Evolutionary conservation across 2,888 invertebrate genomes (phyloP).

Genomic region (Lithophane ornitopus): DNA sequence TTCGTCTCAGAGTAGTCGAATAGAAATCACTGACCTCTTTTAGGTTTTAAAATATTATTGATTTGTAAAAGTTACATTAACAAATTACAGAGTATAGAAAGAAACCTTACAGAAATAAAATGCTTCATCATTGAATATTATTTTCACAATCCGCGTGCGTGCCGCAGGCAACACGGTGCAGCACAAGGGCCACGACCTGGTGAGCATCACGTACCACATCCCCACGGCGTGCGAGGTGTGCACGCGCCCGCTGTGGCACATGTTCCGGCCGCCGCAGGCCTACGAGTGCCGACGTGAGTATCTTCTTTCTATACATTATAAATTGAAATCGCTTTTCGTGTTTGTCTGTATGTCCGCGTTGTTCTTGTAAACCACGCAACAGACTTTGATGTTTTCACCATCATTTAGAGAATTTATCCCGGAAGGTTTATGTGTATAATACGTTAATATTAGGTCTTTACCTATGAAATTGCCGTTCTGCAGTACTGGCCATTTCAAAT

Average conservation of each 20-base stretch:
- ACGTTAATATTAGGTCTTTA: too few relatives aligned
- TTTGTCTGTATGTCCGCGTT: neutral
- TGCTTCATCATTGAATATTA: neutral
- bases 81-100: too few relatives aligned
- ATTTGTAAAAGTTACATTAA: neutral
- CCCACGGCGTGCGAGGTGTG: slow-evolving; percentile 99
- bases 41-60: neutral
- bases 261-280: slow-evolving; percentile 99
- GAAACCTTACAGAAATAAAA: neutral
- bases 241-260: slow-evolving; percentile 98
- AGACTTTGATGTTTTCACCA: neutral
- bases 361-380: neutral
- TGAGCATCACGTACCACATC: slow-evolving; percentile 99
- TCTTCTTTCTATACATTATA: neutral
- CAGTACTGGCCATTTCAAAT: too few relatives aligned
- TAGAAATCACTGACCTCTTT: neutral
- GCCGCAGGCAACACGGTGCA: slow-evolving; percentile 91
- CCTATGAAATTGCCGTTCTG: too few relatives aligned
- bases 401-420: too few relatives aligned
- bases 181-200: slow-evolving; percentile 98
- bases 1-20: neutral
- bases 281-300: slow-evolving; percentile 97
- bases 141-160: neutral
- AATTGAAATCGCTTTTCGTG: neutral
- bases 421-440: neutral